Conservation (phyloP, 2,888 invertebrate genomes). For the Lasioglossum lativentre region DNA sequence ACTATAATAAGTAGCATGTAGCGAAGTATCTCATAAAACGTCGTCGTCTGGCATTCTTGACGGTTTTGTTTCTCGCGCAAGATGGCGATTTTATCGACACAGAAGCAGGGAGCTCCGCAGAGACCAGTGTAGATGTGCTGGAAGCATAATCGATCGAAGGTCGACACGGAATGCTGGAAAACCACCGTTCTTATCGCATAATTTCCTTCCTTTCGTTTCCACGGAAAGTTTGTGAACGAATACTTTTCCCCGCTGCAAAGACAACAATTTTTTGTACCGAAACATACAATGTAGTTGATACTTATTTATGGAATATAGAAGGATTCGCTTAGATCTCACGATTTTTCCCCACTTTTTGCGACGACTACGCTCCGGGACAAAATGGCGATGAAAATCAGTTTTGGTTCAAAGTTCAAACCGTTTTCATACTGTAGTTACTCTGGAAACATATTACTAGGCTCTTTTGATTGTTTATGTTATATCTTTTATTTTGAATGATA, state of each 20-base stretch:
- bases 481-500: not conserved
- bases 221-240: not conserved
- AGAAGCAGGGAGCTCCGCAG: constrained; percentile 60
- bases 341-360: not conserved
- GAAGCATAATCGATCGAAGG: constrained; percentile 73
- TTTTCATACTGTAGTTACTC: not conserved
- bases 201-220: constrained; percentile 3
- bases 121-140: constrained; percentile 75
- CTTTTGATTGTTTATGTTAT: not conserved
- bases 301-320: constrained; percentile 25
- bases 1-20: constrained; percentile 80
- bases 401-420: not conserved
- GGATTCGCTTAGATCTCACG: constrained; percentile 3
- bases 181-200: constrained; percentile 62
- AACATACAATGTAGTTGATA: constrained; percentile 21
- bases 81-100: not conserved
- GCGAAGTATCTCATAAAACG: constrained; percentile 72
- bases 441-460: not conserved
- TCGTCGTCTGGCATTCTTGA: constrained; percentile 74
- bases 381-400: not conserved
- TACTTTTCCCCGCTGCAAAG: constrained; percentile 6
- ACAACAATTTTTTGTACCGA: constrained; percentile 30
- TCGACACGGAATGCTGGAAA: constrained; percentile 73
- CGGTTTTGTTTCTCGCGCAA: constrained; percentile 15
- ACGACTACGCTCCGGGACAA: not conserved